Conservation (phyloP, 2,113 vertebrate species). For the Diphyllodes magnificus region DNA sequence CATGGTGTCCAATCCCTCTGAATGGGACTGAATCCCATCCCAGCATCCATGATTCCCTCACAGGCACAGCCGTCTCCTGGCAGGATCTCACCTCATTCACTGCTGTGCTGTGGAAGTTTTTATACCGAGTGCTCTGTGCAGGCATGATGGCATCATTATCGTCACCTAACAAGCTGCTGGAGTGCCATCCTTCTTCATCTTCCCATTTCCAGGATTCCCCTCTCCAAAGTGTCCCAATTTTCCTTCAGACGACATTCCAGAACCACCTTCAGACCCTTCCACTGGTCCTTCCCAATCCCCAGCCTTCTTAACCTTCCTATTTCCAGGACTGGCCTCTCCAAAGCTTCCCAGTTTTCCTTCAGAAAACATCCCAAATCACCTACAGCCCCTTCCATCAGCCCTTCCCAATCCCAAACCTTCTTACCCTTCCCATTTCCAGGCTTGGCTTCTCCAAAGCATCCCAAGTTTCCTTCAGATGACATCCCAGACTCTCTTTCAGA, state of each 20-base stretch:
- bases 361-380: neutral
- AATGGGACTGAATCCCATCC: neutral
- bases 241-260: neutral
- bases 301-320: neutral
- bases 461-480: neutral
- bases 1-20: neutral
- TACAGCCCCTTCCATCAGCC: too few relatives aligned
- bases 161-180: neutral
- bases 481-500: neutral
- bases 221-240: neutral
- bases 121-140: neutral
- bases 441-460: neutral
- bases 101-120: neutral
- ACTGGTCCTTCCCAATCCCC: neutral
- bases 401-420: neutral
- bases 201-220: neutral
- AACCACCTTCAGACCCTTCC: neutral
- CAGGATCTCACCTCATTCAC: neutral
- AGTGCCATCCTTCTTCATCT: neutral
- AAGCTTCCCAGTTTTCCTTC: neutral
- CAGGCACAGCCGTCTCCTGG: rapidly evolving
- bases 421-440: neutral
- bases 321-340: neutral
- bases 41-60: neutral
- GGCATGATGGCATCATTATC: rapidly evolving